Base-by-base conservation (phyloP, 2,888 invertebrate species). In the Pyralis farinalis region DNA sequence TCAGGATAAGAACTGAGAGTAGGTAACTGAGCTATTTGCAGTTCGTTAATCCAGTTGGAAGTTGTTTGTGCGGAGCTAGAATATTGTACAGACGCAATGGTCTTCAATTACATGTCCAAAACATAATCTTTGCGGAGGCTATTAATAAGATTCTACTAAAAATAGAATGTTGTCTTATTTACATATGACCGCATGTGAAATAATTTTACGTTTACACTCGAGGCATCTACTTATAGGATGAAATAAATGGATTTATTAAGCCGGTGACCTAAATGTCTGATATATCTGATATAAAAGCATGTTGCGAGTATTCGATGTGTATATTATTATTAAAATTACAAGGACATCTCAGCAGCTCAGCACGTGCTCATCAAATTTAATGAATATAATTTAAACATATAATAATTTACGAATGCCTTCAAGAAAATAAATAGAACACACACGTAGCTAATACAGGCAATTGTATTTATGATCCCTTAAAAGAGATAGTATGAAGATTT, bases 1-100 rank as follows among this genome's bases (percentile, higher is more conserved):
- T 25, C 25, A 22, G 31, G 31, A 31, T 31, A 12, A 7, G 25
- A 25, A 25, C 7, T 10, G 7, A 22, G 22, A 34, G 21, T 25
- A n/a, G n/a, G n/a, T n/a, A 34, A 34, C 25, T 34, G 25, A 34
- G 25, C 25, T 34, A 21, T 34, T 25, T 22, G 34, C 2, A 7
- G 25, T 8, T 7, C 11, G 34, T 11, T 11, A 9, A 33, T 21
- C 25, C 25, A 25, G 21, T 35, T 31, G n/a, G 3, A 31, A 31
- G 31, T 31, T 11, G 12, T 31, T 31, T 31, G 12, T 12, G n/a
- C 25, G 3, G 25, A 25, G 7, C 25, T 25, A 25, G 25, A 25
- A 25, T 25, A 25, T 7, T 25, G 25, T 25, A 8, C 7, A 25
- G 25, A 25, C 7, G 21, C 21, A 21, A 21, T 25, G 25, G 8